These are phyloP conservation scores for Plutomurus gul DNA, from an alignment of 1,140 invertebrate species.

Conservation along the genomic window DNA sequence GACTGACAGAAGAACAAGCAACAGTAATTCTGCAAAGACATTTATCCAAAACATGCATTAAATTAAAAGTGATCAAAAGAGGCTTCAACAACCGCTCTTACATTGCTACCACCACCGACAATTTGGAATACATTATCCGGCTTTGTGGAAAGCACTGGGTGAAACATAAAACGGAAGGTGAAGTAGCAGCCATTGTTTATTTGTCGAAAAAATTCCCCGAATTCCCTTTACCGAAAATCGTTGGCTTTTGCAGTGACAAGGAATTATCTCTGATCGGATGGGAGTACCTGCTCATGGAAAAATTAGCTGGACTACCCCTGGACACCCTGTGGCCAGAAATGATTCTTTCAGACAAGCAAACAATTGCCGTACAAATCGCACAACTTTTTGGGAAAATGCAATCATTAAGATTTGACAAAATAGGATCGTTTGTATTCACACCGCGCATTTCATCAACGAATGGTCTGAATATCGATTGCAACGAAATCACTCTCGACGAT, in stretches of 20 bases:
- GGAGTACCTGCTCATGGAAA: neutral
- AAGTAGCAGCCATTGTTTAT: neutral
- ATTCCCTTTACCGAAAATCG: neutral
- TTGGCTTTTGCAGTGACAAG: neutral
- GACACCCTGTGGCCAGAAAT: neutral
- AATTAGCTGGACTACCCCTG: neutral
- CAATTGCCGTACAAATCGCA: neutral
- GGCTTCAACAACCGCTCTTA: neutral
- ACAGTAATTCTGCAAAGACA: neutral
- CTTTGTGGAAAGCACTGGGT: neutral
- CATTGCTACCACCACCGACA: neutral
- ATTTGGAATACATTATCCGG: neutral
- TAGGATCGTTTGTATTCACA: neutral
- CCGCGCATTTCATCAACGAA: neutral
- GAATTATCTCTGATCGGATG: neutral
- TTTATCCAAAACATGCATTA: neutral
- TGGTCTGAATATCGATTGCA: no score
- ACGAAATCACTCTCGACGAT: no score
- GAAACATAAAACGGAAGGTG: neutral
- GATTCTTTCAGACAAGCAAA: neutral
- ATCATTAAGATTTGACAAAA: neutral
- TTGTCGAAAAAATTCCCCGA: neutral
- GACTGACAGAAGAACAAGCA: neutral
- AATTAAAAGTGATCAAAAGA: neutral
- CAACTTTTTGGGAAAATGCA: neutral